Base-by-base conservation (phyloP, 2,113 vertebrate genomes). In the Myrmophylax atrothorax region DNA sequence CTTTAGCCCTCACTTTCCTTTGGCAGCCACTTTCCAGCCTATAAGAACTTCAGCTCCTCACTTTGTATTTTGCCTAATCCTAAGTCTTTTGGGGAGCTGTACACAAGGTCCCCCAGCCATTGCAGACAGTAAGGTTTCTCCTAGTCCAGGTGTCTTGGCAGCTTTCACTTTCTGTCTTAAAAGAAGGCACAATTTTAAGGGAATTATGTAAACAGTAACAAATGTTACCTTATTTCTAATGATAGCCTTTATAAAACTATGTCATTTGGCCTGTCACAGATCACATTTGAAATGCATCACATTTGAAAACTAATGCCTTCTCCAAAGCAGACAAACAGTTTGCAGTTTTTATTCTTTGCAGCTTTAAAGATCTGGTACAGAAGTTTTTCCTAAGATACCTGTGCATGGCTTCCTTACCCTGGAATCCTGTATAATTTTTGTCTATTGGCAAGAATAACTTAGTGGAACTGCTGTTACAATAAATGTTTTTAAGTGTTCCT, bases 171-270 rank as follows among this genome's bases (percentile, higher is more conserved):
- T 81, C 38, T 38, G 16, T 68, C 40, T 81, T 93, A 86, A 92
- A 88, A 92, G 69, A 84, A 92, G 63, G 38, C 29, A 49, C 59
- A 67, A 26, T 37, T 87, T 5, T 75, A 52, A 91, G 2, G 26
- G 53, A 91, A 82, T 78, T 89, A 93, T 72, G 84, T 87, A 93
- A 95, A 91, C 56, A 87, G 44, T 60, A 42, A 75, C 69, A 93
- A 89, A 68, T 24, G 75, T 60, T 69, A 62, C 46, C 38, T 94
- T 5, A 35, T 63, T 92, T 86, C 64, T 87, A 60, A 87, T 75
- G 67, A 46, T 33, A 78, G 64, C 28, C 31, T 87, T 86, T 67
- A 37, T 74, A 84, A 69, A 94, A 70, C 44, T 53, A 13, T 88
- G 55, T 10, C 23, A 74, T 86, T 91, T 84, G 64, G 53, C 64